phyloP scores from a whole-genome alignment of 2,113 vertebrate species.

The Entelurus aequoreus region DNA sequence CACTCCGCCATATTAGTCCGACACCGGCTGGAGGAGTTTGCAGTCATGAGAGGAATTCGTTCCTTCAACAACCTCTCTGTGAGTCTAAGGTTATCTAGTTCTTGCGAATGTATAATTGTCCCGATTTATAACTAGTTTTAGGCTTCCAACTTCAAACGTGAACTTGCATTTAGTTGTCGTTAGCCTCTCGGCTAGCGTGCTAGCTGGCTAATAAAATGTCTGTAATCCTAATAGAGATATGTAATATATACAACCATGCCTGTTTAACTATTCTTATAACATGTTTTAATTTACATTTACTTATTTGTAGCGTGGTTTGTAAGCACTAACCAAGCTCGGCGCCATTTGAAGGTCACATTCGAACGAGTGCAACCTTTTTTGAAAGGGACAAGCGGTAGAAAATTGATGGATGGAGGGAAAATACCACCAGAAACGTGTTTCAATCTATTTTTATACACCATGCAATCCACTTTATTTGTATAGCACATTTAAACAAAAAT shows the following conservation, averaged over 20 bases:
- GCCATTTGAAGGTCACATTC: constrained; percentile 53
- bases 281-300: no score
- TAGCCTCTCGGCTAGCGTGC: constrained; percentile 1
- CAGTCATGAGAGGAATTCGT: constrained; percentile 65
- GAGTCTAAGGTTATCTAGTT: constrained; percentile 21
- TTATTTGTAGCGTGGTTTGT: neutral
- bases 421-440: neutral
- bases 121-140: neutral
- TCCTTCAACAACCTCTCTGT: constrained; percentile 58
- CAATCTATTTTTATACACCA: no score
- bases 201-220: neutral
- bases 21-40: constrained; percentile 42
- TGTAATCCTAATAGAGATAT: no score
- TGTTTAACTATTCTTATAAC: no score
- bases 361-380: neutral
- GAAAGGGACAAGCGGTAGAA: no score
- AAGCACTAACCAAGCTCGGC: neutral
- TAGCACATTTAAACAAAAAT: no score
- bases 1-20: constrained; percentile 31
- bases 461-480: no score
- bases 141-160: neutral
- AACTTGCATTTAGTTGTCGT: neutral
- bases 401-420: neutral
- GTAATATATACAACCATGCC: no score
- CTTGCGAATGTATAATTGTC: neutral